Percentiles rank a stretch among this genome's conserved stretches.
phyloP scores from a whole-genome alignment of 2,888 invertebrate genomes.

The Dryobotodes eremita region DNA sequence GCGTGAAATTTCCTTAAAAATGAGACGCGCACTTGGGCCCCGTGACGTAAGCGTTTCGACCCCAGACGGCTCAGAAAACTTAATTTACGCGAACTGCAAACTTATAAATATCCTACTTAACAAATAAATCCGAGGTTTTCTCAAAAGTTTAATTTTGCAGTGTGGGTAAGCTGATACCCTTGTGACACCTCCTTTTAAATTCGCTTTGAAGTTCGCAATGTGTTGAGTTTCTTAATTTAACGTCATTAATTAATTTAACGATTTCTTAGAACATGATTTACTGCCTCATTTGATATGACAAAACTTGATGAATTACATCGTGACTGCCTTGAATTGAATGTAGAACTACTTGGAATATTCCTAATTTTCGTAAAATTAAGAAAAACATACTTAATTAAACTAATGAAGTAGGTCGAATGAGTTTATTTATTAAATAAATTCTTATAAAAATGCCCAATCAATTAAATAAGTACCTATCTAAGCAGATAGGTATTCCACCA shows the following conservation, averaged over 20 bases:
- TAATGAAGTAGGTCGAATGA: neutral
- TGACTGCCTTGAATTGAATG: neutral
- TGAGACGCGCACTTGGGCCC: no score
- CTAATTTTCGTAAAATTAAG: neutral
- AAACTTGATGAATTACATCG: conserved; percentile 36
- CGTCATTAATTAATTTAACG: conserved; percentile 48
- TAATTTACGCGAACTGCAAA: neutral
- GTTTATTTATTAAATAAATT: conserved; percentile 36
- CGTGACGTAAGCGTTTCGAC: no score
- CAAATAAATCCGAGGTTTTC: neutral
- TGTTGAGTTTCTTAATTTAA: conserved; percentile 44
- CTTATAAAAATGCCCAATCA: conserved; percentile 9
- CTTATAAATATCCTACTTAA: neutral
- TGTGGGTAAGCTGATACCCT: conserved; percentile 49
- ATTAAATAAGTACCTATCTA: conserved; percentile 7
- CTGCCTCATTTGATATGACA: conserved; percentile 25
- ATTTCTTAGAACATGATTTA: conserved; percentile 46
- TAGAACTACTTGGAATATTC: neutral
- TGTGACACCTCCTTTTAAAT: conserved; percentile 53
- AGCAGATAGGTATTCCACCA: neutral
- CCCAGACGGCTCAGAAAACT: neutral
- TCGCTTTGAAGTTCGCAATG: conserved; percentile 65
- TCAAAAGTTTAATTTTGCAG: conserved; percentile 6
- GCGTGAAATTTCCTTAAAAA: no score
- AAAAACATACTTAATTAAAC: neutral